Evolutionary conservation across 1,140 invertebrate species (phyloP).

Genomic region (Ylistrum balloti): DNA sequence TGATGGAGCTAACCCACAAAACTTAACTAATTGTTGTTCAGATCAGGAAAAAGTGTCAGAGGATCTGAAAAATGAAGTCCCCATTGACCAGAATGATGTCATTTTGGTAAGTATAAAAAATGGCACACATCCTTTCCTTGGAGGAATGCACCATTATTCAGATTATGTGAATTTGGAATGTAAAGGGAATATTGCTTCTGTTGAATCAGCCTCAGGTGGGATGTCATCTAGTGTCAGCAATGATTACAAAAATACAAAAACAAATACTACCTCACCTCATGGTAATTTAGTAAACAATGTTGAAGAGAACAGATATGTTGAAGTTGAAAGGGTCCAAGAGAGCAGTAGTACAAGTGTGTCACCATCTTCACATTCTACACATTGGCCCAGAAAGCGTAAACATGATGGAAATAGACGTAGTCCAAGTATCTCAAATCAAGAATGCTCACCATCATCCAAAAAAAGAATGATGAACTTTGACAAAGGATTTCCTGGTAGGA

Average conservation of each 20-base stretch:
- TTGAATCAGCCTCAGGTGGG: not conserved
- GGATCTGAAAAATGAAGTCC: too few species aligned
- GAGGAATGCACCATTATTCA: too few species aligned
- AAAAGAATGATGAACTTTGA: not conserved
- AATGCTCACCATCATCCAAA: not conserved
- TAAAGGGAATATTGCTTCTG: not conserved
- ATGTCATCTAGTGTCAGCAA: not conserved
- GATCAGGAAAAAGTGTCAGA: too few species aligned
- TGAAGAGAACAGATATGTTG: not conserved
- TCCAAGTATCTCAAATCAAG: not conserved
- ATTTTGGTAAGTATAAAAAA: not conserved
- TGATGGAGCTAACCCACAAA: not conserved
- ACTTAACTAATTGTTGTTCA: too few species aligned
- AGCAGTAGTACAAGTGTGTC: not conserved
- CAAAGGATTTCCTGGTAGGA: not conserved
- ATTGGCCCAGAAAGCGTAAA: not conserved
- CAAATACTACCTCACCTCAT: not conserved
- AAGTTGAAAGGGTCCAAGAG: not conserved
- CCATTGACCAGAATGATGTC: conserved; percentile 9
- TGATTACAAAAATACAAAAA: too few species aligned
- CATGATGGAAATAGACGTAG: not conserved
- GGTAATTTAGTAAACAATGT: not conserved
- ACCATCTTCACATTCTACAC: not conserved
- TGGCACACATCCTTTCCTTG: not conserved
- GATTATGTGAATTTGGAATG: too few species aligned